A percentile compares a stretch with the other conserved stretches of the same genome.
Evolutionary conservation across 2,797 vertebrate genomes (phyloP).

Genomic region (Ctenosaura bakeri): DNA sequence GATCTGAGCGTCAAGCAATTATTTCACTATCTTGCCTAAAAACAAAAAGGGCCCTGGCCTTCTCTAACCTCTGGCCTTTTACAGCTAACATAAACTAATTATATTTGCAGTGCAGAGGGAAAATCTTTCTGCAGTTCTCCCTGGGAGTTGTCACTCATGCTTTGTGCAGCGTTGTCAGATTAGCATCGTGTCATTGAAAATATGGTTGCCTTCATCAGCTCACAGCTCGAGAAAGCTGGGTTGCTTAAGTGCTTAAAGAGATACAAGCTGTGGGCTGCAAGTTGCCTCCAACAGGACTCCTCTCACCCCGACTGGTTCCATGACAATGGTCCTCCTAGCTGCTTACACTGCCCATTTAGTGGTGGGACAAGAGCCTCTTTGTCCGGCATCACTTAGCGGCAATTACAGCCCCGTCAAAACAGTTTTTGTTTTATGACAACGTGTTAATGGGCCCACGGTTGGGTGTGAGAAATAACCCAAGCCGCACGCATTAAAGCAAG

Average conservation of each 20-base stretch:
- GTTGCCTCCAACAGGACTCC: conserved; percentile 79
- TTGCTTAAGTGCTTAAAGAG: conserved; percentile 70
- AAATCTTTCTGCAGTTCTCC: conserved; percentile 72
- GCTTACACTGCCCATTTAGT: conserved; percentile 75
- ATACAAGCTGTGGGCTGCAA: conserved; percentile 62
- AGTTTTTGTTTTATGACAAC: conserved; percentile 92
- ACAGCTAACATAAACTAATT: conserved; percentile 99
- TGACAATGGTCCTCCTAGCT: conserved; percentile 80
- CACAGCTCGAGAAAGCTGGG: conserved; percentile 80
- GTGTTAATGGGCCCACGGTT: conserved; percentile 93
- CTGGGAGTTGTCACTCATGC: conserved; percentile 84
- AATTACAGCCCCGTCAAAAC: conserved; percentile 96
- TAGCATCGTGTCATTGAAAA: conserved; percentile 78
- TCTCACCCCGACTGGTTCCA: conserved; percentile 75
- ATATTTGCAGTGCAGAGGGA: conserved; percentile 81
- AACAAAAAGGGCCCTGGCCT: conserved; percentile 90
- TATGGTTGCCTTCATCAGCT: conserved; percentile 86
- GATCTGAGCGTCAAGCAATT: conserved; percentile 87
- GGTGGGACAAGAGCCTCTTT: conserved; percentile 87
- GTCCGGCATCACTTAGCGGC: conserved; percentile 92
- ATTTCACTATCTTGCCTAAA: conserved; percentile 94
- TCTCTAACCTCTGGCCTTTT: conserved; percentile 91
- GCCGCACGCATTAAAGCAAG: conserved; percentile 87
- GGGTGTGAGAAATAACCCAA: conserved; percentile 95
- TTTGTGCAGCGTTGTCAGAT: conserved; percentile 84